A percentile compares a stretch with the other conserved stretches of the same genome.
These are phyloP conservation scores for Drosophila prolongata DNA, from an alignment of 2,888 invertebrate species.

Conservation along the genomic window DNA sequence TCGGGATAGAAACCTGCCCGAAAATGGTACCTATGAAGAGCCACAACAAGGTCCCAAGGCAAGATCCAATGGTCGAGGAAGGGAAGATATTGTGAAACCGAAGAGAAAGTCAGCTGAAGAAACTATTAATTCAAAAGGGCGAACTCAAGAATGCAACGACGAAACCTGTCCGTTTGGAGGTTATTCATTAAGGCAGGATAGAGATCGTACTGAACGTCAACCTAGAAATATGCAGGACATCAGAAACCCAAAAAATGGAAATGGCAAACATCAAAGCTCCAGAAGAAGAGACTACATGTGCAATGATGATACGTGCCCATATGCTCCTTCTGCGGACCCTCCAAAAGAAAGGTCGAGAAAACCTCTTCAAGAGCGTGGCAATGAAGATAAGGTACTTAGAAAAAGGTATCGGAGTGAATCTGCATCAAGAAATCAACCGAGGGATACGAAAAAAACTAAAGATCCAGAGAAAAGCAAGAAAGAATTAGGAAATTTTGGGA, in stretches of 20 bases:
- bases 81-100: background rate
- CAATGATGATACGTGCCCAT: constrained; percentile 1
- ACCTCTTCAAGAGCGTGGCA: background rate
- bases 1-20: background rate
- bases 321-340: background rate
- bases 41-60: background rate
- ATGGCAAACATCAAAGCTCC: background rate
- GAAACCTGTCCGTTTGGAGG: background rate
- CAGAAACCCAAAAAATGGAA: background rate
- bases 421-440: background rate
- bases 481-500: background rate
- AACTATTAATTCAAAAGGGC: background rate
- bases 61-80: background rate
- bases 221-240: background rate
- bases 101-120: background rate
- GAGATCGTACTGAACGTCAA: background rate
- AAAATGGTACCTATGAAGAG: background rate
- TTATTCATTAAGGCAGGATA: background rate
- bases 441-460: background rate
- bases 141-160: background rate
- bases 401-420: background rate
- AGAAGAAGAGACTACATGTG: background rate
- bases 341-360: too few species aligned
- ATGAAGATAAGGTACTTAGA: background rate
- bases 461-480: background rate